These are phyloP conservation scores for Scaptodrosophila lebanonensis DNA, from an alignment of 1,140 invertebrate species.

Conservation along the genomic window DNA sequence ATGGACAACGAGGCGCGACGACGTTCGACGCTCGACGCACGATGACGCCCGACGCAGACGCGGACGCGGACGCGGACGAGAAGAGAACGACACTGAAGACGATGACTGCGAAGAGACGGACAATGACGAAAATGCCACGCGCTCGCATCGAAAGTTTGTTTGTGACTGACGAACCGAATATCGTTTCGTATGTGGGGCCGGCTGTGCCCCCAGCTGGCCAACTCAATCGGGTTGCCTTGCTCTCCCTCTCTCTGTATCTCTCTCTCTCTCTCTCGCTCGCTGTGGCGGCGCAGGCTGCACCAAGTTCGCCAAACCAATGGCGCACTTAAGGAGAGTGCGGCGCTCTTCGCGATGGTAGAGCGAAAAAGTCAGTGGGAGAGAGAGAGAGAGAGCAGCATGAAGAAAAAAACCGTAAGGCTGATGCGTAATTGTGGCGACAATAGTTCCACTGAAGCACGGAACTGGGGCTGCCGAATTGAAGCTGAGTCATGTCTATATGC, in stretches of 20 bases:
- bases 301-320: slow-evolving; percentile 16
- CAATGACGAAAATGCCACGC: no score
- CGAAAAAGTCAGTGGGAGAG: neutral
- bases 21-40: slow-evolving; percentile 1
- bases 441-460: no score
- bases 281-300: slow-evolving; percentile 8
- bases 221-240: no score
- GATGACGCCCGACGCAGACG: slow-evolving; percentile 6
- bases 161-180: slow-evolving; percentile 38
- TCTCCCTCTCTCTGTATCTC: no score
- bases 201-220: slow-evolving; percentile 12
- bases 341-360: neutral
- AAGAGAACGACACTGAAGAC: slow-evolving; percentile 21
- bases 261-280: no score
- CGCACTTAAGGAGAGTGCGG: slow-evolving; percentile 5
- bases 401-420: slow-evolving; percentile 7
- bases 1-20: slow-evolving; percentile 14
- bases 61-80: neutral
- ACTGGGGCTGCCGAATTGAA: no score
- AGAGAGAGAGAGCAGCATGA: neutral
- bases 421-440: no score
- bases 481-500: no score
- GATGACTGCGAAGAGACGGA: slow-evolving; percentile 7
- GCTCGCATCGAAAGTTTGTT: slow-evolving; percentile 60
- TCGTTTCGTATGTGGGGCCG: slow-evolving; percentile 16